Base-by-base conservation (phyloP, 2,888 invertebrate genomes). In the Campoplex capitator region DNA sequence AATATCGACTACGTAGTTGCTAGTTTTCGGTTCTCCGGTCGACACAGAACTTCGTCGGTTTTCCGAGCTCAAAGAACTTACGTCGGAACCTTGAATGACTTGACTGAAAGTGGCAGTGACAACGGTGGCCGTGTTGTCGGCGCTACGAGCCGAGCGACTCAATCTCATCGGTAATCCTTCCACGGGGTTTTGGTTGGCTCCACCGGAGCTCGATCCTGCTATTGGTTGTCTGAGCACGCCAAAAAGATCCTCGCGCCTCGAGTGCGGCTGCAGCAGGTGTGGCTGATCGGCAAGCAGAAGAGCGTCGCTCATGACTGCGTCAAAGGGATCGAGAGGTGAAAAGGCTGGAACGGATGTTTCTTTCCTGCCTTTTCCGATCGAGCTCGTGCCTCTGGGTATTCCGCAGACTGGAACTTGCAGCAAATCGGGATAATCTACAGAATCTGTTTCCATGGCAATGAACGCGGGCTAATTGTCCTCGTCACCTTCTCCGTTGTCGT, bases 241-340 rank as follows among this genome's bases (percentile, higher is more conserved):
- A n/a, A 99, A 99, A 79, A 99, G 95, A 93, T 99, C 99, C 94
- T 99, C 99, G 81, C 98, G 96, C 65, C 98, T 96, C 0, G 99
- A 97, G 93, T 98, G 98, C 0, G 99, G 99, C 93, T 99, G 99
- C 83, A 99, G 95, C 86, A 99, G 95, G 94, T 99, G 99, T 0
- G 99, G 99, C 93, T 98, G 98, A 94, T 99, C 99, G 13, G 99
- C 99, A 78, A 99, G 95, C 3, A 99, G 99, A 91, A 99, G 95
- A 8, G 99, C 98, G 92, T 98, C 98, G 91, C 97, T 96, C 95
- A 99, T 97, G 0, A 95, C 95, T 3, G 97, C 96, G 92, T 97
- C 97, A 94, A 98, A 98, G 0, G 99, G 98, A 95, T 99, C 99
- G 0, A 99, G 98, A 3, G 99, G 98, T n/a, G n/a, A n/a, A n/a